phyloP scores from a whole-genome alignment of 2,797 vertebrate species.

The Pogonophryne albipinna region DNA sequence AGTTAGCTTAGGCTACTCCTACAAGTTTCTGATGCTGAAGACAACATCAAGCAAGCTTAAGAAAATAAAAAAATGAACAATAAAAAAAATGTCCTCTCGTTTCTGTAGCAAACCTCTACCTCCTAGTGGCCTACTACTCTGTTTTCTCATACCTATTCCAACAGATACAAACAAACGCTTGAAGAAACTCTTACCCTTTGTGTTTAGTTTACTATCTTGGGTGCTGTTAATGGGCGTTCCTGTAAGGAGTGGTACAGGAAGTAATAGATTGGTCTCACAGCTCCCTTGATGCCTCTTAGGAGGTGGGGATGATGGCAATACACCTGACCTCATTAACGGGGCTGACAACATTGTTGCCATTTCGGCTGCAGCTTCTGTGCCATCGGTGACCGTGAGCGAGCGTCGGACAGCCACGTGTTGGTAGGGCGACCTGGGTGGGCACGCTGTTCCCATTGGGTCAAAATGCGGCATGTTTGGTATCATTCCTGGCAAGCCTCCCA shows the following conservation, averaged over 20 bases:
- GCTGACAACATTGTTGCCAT: conserved; percentile 63
- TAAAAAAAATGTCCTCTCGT: not conserved
- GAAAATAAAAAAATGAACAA: too few species aligned
- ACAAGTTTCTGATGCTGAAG: not conserved
- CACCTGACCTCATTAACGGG: conserved; percentile 54
- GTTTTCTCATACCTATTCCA: not conserved
- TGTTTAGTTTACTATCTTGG: conserved; percentile 39
- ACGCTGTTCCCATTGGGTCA: conserved; percentile 42
- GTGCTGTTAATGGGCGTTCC: conserved; percentile 19
- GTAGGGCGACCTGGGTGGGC: conserved; percentile 61
- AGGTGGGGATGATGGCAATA: conserved; percentile 76
- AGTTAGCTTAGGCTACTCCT: too few species aligned
- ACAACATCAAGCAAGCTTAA: not conserved
- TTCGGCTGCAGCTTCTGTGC: conserved; percentile 67
- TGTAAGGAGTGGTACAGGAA: conserved; percentile 73
- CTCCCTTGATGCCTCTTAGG: conserved; percentile 74
- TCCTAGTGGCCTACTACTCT: not conserved
- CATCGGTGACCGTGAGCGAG: conserved; percentile 87
- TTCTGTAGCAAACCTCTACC: not conserved
- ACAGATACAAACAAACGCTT: not conserved
- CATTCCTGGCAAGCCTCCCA: conserved; percentile 39
- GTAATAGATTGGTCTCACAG: conserved; percentile 70
- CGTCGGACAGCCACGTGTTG: conserved; percentile 84
- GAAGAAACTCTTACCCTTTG: conserved; percentile 68
- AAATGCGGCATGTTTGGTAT: conserved; percentile 46